A percentile compares a stretch with the other conserved stretches of the same genome.
Conservation (phyloP, 2,888 invertebrate genomes). For the Lycophotia porphyrea region DNA sequence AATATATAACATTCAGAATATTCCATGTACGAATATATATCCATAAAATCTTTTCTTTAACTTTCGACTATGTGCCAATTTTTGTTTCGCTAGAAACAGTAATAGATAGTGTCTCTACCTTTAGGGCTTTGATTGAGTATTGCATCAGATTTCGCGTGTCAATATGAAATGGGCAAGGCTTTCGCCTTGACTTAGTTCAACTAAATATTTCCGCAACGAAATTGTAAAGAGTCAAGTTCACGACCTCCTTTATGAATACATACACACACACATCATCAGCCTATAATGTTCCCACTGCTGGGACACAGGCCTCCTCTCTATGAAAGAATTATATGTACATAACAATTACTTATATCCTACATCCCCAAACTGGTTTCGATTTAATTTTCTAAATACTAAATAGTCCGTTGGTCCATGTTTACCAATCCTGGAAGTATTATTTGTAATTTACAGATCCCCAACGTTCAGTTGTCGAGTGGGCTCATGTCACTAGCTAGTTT, state of each 20-base stretch:
- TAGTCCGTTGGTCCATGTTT: background rate
- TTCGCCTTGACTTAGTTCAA: constrained; percentile 28
- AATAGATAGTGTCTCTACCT: background rate
- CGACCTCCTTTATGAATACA: background rate
- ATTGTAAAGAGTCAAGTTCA: constrained; percentile 27
- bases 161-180: constrained; percentile 11
- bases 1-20: no score
- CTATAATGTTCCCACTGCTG: no score
- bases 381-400: background rate
- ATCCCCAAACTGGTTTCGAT: background rate
- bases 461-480: background rate
- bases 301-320: no score
- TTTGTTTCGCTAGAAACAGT: background rate
- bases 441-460: background rate
- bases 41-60: background rate
- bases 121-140: constrained; percentile 3
- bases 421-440: background rate
- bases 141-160: constrained; percentile 17
- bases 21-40: background rate
- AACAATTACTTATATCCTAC: background rate
- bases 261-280: no score
- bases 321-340: background rate
- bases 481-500: background rate
- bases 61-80: background rate
- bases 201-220: constrained; percentile 27